Percentiles rank a stretch among this genome's conserved stretches.
Conservation (phyloP, 1,140 invertebrate genomes). For the Cydia fagiglandana region DNA sequence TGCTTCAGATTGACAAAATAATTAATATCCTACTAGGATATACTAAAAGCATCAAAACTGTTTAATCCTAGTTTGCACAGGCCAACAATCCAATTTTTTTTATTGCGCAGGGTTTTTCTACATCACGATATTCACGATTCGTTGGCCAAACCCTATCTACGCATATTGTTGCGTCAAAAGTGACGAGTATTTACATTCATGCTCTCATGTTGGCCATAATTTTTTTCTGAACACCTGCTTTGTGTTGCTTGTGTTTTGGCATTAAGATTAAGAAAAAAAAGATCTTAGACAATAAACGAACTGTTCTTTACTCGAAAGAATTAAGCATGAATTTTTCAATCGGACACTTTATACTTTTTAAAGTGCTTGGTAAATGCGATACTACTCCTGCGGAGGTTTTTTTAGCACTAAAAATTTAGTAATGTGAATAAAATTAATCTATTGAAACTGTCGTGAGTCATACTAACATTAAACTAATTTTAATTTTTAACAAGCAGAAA, state of each 20-base stretch:
- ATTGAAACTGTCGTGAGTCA: too few species aligned
- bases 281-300: neutral
- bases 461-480: too few species aligned
- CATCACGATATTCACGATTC: neutral
- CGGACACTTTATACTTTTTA: too few species aligned
- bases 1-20: too few species aligned
- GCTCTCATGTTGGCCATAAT: slow-evolving; percentile 21
- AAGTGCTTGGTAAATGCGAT: too few species aligned
- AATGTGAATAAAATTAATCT: too few species aligned
- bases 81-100: neutral
- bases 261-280: neutral
- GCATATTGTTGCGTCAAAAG: slow-evolving; percentile 17
- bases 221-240: slow-evolving; percentile 19
- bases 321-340: too few species aligned
- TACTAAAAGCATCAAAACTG: neutral
- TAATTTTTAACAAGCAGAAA: too few species aligned
- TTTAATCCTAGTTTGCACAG: neutral
- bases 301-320: too few species aligned
- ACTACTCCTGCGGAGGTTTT: too few species aligned
- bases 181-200: slow-evolving; percentile 20
- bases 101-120: neutral
- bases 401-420: too few species aligned
- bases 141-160: slow-evolving; percentile 9
- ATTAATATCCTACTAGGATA: too few species aligned
- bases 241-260: slow-evolving; percentile 6